phyloP scores from a whole-genome alignment of 1,140 invertebrate species.

The Sarcophaga bullata region DNA sequence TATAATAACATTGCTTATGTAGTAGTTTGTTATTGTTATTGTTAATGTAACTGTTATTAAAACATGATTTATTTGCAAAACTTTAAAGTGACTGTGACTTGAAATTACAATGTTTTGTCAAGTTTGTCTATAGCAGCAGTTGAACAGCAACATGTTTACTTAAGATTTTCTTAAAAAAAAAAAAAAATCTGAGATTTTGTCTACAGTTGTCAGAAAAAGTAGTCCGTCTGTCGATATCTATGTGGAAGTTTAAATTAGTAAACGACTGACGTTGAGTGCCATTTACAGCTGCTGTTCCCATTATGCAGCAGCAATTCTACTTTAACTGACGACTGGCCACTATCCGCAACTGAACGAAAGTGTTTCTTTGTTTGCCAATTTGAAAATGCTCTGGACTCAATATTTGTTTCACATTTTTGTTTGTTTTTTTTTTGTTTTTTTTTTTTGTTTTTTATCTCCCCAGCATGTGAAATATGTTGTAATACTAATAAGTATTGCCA shows the following conservation, averaged over 20 bases:
- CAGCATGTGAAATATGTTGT: neutral
- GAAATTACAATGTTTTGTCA: constrained; percentile 6
- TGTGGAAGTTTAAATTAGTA: neutral
- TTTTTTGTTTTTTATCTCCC: neutral
- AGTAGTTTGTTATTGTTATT: constrained; percentile 1
- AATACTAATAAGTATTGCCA: neutral
- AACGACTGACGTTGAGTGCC: neutral
- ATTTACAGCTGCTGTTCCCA: neutral
- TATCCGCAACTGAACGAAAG: neutral
- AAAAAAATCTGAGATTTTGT: neutral
- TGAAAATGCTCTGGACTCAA: neutral
- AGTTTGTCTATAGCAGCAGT: neutral
- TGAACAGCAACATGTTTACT: neutral
- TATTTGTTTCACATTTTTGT: neutral
- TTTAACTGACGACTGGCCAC: neutral
- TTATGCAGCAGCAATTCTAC: neutral
- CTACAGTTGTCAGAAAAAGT: no score
- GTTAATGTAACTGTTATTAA: constrained; percentile 8
- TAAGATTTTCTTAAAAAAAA: neutral
- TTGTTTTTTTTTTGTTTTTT: neutral
- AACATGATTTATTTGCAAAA: neutral
- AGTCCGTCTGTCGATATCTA: neutral
- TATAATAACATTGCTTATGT: neutral
- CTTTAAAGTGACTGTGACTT: neutral
- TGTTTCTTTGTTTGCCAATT: neutral